Conservation (phyloP, 2,888 invertebrate species). For the Encarsia formosa region DNA sequence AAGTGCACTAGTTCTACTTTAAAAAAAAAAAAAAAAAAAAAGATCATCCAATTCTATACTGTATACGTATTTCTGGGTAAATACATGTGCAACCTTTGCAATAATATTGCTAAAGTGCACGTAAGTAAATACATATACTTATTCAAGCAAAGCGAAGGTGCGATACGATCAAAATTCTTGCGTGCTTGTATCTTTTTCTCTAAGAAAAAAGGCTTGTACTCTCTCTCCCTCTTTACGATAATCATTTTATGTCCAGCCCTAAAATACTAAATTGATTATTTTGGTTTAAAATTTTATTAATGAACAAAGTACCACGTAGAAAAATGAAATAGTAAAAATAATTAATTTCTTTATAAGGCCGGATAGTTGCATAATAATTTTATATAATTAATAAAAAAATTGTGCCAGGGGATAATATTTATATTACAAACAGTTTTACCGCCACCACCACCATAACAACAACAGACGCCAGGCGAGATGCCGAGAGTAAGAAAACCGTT, state of each 20-base stretch:
- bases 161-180: constrained; percentile 12
- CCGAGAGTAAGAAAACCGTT: constrained; percentile 18
- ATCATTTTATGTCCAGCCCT: constrained; percentile 16
- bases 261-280: too few species aligned
- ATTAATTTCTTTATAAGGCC: constrained; percentile 4
- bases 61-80: neutral
- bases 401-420: constrained; percentile 11
- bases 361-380: constrained; percentile 16
- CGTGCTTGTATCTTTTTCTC: neutral
- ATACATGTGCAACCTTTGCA: constrained; percentile 13
- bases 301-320: too few species aligned
- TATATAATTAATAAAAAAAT: constrained; percentile 1
- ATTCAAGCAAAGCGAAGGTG: constrained; percentile 17
- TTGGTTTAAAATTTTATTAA: too few species aligned
- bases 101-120: constrained; percentile 11
- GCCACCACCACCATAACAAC: constrained; percentile 28
- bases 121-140: constrained; percentile 2
- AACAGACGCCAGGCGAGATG: constrained; percentile 26
- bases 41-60: constrained; percentile 9
- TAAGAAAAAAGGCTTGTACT: constrained; percentile 8
- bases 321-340: too few species aligned
- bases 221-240: constrained; percentile 27
- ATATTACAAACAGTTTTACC: constrained; percentile 19
- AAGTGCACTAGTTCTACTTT: constrained; percentile 15
- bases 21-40: constrained; percentile 7